These are phyloP conservation scores for Melieria omissa DNA, from an alignment of 2,888 invertebrate genomes.

Conservation along the genomic window DNA sequence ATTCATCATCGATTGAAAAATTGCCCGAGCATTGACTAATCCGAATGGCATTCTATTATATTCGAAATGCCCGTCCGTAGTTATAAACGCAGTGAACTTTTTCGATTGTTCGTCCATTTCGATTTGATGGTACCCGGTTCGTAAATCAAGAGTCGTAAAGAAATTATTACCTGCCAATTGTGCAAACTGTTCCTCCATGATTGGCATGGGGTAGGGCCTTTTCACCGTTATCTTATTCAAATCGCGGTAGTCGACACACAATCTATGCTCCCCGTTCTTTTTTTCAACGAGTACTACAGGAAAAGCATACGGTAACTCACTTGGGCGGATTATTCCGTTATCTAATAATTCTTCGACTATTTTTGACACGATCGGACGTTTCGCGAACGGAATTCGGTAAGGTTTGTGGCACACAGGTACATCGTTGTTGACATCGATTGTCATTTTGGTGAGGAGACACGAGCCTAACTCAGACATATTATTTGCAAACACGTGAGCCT, in stretches of 20 bases:
- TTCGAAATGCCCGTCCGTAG: slow-evolving; percentile 35
- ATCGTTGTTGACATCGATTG: slow-evolving; percentile 24
- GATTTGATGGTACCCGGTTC: slow-evolving; percentile 29
- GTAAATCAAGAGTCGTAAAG: slow-evolving; percentile 27
- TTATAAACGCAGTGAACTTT: slow-evolving; percentile 38
- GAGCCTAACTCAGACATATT: slow-evolving; percentile 1
- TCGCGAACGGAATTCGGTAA: slow-evolving; percentile 34
- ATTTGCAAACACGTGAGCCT: slow-evolving; percentile 6
- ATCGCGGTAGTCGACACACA: not conserved
- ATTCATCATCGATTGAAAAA: slow-evolving; percentile 39
- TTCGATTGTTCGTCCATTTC: slow-evolving; percentile 23
- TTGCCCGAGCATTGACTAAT: slow-evolving; percentile 37
- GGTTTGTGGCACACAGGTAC: slow-evolving; percentile 30
- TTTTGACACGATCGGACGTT: slow-evolving; percentile 23
- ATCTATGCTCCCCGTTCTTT: slow-evolving; percentile 3
- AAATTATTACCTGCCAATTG: slow-evolving; percentile 29
- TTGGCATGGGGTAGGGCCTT: slow-evolving; percentile 39
- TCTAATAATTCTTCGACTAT: slow-evolving; percentile 32
- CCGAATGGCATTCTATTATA: slow-evolving; percentile 42
- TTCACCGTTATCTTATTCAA: not conserved
- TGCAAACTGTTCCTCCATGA: slow-evolving; percentile 34
- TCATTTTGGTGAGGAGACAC: slow-evolving; percentile 23
- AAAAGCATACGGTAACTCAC: slow-evolving; percentile 1
- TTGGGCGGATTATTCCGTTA: not conserved
- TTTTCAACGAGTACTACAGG: not conserved